Evolutionary conservation across 2,888 invertebrate species (phyloP), one percentile per base, ranked within the genome.

Genomic region (Bedellia somnulentella): DNA sequence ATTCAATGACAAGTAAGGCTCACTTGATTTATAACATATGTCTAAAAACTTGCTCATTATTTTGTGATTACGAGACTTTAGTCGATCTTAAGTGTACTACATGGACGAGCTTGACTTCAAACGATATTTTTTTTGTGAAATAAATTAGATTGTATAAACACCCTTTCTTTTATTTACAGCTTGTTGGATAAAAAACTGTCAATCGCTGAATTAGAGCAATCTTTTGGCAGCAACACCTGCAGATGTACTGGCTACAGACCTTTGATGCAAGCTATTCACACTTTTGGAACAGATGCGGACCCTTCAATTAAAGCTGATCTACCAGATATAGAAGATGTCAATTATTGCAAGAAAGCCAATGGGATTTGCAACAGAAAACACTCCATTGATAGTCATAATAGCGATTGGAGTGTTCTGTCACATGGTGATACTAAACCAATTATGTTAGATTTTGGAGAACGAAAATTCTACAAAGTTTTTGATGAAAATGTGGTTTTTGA

Each of bases 181-280:
- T 50, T 82, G 26, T 42, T 68, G 27, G 57, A 79, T 44, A 71
- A 77, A 8, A 63, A 76, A 22, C 53, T 84, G 10, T 81, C 81
- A 1, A 83, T 82, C 81, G 64, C 77, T 15, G 81, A 87, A 41
- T 62, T 88, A 15, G 89, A 89, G 47, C 81, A 84, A 39, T 80
- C 85, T 0, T 87, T 89, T 38, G 89, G 86, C 15, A 82, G 86
- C 34, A 88, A 88, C 45, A 84, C 89, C 3, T 90, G 90, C 38
- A 78, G 90, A 5, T 90, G 89, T 46, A 90, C 89, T 0, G 89
- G 89, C 0, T 89, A 85, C 49, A 70, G 88, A 1, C 82, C 89
- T 1, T 89, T 90, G 35, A 48, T 89, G 35, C 88, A 89, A 46
- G 80, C 87, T 2, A 83, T 89, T 57, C 87, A 89, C 49, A 82